phyloP scores from a whole-genome alignment of 2,797 vertebrate species.

The Capromys pilorides region DNA sequence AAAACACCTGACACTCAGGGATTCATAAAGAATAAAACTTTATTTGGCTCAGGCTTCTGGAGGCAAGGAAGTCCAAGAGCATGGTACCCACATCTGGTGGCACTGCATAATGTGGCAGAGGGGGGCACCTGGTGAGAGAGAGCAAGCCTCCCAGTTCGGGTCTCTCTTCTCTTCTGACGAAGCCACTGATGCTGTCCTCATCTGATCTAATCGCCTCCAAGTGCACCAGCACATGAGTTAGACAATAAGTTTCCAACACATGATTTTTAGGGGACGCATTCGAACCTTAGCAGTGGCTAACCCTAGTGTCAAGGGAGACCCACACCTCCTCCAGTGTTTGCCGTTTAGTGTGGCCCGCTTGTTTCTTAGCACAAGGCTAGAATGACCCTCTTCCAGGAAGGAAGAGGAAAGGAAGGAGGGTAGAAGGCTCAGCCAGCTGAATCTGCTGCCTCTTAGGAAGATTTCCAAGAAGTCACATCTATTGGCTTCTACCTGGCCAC shows the following conservation, averaged over 20 bases:
- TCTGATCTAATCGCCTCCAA: not conserved
- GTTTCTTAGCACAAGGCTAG: not conserved
- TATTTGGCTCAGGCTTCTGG: not conserved
- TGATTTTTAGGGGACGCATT: not conserved
- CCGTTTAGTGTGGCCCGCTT: not conserved
- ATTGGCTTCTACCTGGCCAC: not conserved
- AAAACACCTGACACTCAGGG: not conserved
- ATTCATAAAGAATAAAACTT: not conserved
- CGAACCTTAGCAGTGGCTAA: not conserved
- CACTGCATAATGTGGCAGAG: not conserved
- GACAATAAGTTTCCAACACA: not conserved
- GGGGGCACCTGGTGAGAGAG: not conserved
- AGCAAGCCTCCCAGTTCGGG: not conserved
- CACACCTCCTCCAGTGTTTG: not conserved
- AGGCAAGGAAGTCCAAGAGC: not conserved
- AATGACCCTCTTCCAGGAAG: not conserved
- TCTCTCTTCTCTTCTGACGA: not conserved
- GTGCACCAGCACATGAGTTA: not conserved
- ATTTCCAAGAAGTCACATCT: not conserved
- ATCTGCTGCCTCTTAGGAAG: not conserved
- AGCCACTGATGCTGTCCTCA: not conserved
- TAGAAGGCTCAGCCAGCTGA: not conserved
- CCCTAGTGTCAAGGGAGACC: not conserved
- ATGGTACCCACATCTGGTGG: not conserved
- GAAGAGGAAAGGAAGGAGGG: not conserved